Base-by-base conservation (phyloP, 2,888 invertebrate genomes). In the Xylota sylvarum region DNA sequence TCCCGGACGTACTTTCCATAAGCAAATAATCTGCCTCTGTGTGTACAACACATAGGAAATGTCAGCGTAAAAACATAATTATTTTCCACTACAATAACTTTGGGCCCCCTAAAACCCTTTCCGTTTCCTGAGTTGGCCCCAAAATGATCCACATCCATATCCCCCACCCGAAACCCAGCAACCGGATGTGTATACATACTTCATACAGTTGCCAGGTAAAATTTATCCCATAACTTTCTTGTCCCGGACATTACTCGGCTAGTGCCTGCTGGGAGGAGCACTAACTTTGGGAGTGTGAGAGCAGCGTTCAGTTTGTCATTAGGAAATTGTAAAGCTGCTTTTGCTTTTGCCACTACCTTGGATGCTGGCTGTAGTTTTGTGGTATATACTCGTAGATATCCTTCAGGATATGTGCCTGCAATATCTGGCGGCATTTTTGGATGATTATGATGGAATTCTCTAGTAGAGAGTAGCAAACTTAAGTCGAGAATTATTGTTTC, bases 241-340 rank as follows among this genome's bases (percentile, higher is more conserved):
- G 56, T 70, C 17, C 69, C 43, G 69, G 69, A 56, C 50, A 67
- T 23, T 32, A 19, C 19, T 52, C n/a, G 27, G 7, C 52, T 50
- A 35, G 30, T 70, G 43, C 40, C 27, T 46, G 27, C 32, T 5
- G 4, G 12, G 30, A 19, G 6, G 19, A n/a, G n/a, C n/a, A n/a
- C n/a, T n/a, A n/a, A n/a, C n/a, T n/a, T n/a, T n/a, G n/a, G 5
- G 2, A 43, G 35, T 46, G 14, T 65, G 56, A 46, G 35, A 43
- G 46, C 56, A 55, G 27, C n/a, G n/a, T 56, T 55, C 55, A 30
- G 56, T 27, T 55, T 76, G 65, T 67, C 76, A 76, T 76, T 76
- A 76, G 65, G 76, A 76, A 67, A 67, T 56, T 76, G 56, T 76
- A 58, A 58, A 67, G 48, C 64, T 74, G 73, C 46, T 46, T 19